A percentile compares a stretch with the other conserved stretches of the same genome.
Evolutionary conservation across 2,888 invertebrate genomes (phyloP).

Genomic region (Acronicta alni): DNA sequence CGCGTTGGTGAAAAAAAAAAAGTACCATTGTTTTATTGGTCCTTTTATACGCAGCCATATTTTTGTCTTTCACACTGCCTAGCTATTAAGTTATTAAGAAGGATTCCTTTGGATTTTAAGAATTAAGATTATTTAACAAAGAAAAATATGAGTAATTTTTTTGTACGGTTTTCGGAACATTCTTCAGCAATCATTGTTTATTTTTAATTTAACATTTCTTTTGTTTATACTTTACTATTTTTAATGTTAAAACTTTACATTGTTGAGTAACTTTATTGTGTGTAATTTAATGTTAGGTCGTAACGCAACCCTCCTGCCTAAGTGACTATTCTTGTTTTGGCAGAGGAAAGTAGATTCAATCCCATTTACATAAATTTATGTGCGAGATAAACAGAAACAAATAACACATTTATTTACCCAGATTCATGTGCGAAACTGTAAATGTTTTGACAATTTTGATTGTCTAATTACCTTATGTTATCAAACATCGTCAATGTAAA

Average conservation of each 20-base stretch:
- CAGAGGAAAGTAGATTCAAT: constrained; percentile 26
- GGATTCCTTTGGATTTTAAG: constrained; percentile 1
- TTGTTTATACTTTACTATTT: too few relatives aligned
- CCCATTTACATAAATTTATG: constrained; percentile 37
- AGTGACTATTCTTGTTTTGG: constrained; percentile 41
- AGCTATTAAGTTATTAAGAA: constrained; percentile 29
- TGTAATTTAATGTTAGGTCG: constrained; percentile 21
- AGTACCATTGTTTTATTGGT: constrained; percentile 36
- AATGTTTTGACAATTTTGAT: constrained; percentile 14
- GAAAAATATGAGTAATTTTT: too few relatives aligned
- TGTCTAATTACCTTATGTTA: constrained; percentile 2
- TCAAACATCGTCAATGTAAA: constrained; percentile 13
- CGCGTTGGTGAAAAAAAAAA: constrained; percentile 32
- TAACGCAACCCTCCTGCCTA: constrained; percentile 15
- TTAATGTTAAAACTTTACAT: too few relatives aligned
- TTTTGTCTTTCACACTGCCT: constrained; percentile 21
- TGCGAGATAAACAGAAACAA: constrained; percentile 35
- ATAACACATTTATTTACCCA: constrained; percentile 9
- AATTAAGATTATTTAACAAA: too few relatives aligned
- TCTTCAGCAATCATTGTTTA: too few relatives aligned
- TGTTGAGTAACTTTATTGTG: background rate
- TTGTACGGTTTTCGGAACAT: too few relatives aligned
- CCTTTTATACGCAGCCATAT: constrained; percentile 24
- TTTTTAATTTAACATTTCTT: too few relatives aligned
- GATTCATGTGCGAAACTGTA: constrained; percentile 4